Evolutionary conservation across 2,888 invertebrate species (phyloP).

Genomic region (Sesia bembeciformis): DNA sequence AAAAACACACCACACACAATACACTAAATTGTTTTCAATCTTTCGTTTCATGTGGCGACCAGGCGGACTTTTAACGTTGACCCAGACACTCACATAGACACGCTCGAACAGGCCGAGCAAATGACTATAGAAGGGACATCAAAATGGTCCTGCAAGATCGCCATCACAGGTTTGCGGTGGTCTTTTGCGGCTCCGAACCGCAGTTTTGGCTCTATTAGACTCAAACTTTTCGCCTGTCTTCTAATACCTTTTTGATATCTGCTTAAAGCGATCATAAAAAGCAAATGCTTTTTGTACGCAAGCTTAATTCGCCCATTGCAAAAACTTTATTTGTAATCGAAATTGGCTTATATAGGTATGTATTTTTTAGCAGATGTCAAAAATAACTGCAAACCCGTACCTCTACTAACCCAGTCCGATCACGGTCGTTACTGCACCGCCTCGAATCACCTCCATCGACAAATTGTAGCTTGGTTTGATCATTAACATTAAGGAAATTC

Average conservation of each 20-base stretch:
- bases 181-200: constrained; percentile 71
- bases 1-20: constrained; percentile 38
- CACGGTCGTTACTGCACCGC: constrained; percentile 70
- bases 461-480: constrained; percentile 50
- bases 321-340: background rate
- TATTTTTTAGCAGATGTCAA: constrained; percentile 44
- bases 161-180: constrained; percentile 94
- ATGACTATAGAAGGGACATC: constrained; percentile 99
- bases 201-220: constrained; percentile 71
- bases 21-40: constrained; percentile 58
- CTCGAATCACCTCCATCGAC: constrained; percentile 56
- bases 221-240: constrained; percentile 64
- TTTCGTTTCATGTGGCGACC: constrained; percentile 73
- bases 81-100: constrained; percentile 98
- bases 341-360: background rate
- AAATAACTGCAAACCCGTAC: constrained; percentile 40
- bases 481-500: constrained; percentile 63
- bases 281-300: background rate
- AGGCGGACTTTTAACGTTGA: constrained; percentile 98
- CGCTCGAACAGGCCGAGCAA: constrained; percentile 97
- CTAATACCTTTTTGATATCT: constrained; percentile 57
- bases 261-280: constrained; percentile 22
- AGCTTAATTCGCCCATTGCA: background rate
- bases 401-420: constrained; percentile 49
- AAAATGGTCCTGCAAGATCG: constrained; percentile 99